These are phyloP conservation scores for Thalpophila matura DNA, from an alignment of 2,888 invertebrate genomes.

Conservation along the genomic window DNA sequence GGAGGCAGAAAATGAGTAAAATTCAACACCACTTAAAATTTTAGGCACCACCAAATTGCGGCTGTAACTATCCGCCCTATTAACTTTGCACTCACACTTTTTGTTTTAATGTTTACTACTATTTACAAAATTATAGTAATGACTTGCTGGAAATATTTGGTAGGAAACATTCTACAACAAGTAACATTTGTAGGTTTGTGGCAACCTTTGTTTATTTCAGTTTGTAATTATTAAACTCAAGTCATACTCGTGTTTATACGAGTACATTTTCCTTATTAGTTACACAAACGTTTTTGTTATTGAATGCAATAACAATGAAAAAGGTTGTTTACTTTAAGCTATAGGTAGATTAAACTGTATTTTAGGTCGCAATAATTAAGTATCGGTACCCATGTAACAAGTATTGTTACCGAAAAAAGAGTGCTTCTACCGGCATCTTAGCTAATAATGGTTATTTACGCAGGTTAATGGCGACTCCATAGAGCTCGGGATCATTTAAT, in stretches of 20 bases:
- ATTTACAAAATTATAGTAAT: conserved; percentile 50
- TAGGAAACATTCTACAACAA: conserved; percentile 32
- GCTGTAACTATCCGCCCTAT: conserved; percentile 51
- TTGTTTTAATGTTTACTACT: conserved; percentile 56
- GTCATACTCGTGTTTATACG: conserved; percentile 1
- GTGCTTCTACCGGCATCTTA: background rate
- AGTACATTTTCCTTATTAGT: conserved; percentile 2
- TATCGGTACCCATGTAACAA: no score
- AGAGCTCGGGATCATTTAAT: conserved; percentile 65
- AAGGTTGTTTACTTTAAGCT: background rate
- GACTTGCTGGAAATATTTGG: conserved; percentile 34
- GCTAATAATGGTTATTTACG: conserved; percentile 32
- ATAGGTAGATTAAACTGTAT: background rate
- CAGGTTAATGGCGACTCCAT: conserved; percentile 48
- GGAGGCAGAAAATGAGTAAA: conserved; percentile 62
- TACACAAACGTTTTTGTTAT: background rate
- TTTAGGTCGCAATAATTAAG: no score
- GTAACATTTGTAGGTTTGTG: conserved; percentile 26
- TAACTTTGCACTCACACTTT: conserved; percentile 58
- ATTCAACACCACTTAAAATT: conserved; percentile 66
- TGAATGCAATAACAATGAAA: background rate
- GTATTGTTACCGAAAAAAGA: background rate
- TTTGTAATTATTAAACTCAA: conserved; percentile 27
- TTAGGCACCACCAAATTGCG: conserved; percentile 55
- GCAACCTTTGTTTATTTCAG: conserved; percentile 29